Conservation (phyloP, 2,797 vertebrate species). For the Malacoraja senta region DNA sequence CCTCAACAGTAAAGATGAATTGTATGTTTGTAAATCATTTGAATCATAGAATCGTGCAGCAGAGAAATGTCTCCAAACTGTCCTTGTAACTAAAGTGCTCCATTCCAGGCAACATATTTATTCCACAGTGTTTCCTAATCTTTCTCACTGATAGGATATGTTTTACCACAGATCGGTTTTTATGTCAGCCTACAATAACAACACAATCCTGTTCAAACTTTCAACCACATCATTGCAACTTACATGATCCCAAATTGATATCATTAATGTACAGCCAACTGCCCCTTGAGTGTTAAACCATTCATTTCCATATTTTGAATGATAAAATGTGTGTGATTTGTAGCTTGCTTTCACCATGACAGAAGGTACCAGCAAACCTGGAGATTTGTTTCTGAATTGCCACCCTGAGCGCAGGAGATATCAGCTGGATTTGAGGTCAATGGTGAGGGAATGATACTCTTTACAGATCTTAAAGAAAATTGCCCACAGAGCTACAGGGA, state of each 20-base stretch:
- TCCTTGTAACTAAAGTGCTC: no score
- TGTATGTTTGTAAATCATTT: no score
- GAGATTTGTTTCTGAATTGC: constrained; percentile 5
- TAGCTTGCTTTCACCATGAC: background rate
- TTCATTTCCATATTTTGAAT: background rate
- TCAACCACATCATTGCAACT: background rate
- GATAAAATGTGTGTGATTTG: background rate
- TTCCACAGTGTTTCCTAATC: background rate
- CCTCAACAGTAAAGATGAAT: no score
- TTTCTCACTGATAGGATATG: background rate
- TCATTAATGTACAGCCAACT: background rate
- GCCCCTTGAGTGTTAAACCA: background rate
- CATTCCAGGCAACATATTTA: background rate
- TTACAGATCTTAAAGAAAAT: no score
- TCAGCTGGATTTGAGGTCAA: background rate
- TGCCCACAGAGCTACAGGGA: no score
- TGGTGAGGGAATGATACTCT: no score
- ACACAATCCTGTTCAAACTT: constrained; percentile 1
- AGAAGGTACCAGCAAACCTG: background rate
- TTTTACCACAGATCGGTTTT: constrained; percentile 16
- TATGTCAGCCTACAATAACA: background rate
- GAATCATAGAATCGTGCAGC: no score
- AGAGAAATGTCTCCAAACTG: no score
- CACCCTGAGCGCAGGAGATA: background rate
- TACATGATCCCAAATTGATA: constrained; percentile 14